These are phyloP conservation scores for Strix uralensis DNA, from an alignment of 2,113 vertebrate species.

Conservation along the genomic window DNA sequence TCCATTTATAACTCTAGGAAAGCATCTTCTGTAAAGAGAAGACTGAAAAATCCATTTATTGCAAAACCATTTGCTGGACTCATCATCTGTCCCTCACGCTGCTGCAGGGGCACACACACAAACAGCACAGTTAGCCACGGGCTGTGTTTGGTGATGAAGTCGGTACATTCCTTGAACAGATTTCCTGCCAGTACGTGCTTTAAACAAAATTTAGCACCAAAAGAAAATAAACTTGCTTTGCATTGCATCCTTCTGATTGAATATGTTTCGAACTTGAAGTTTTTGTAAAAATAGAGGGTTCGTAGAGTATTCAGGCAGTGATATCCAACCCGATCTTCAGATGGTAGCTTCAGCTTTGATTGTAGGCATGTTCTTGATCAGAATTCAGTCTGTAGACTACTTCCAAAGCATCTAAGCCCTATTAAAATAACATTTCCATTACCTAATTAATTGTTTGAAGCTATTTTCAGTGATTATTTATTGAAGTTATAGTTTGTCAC, in stretches of 20 bases:
- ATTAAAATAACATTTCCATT: conserved; percentile 51
- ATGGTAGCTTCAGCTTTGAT: neutral
- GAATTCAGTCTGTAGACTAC: neutral
- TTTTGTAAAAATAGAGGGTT: neutral
- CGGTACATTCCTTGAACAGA: neutral
- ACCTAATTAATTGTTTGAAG: conserved; percentile 48
- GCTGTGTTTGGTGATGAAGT: neutral
- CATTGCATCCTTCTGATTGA: neutral
- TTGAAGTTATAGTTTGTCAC: conserved; percentile 55
- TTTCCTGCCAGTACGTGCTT: neutral
- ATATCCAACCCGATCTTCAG: neutral
- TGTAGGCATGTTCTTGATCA: neutral
- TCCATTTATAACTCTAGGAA: conserved; percentile 14
- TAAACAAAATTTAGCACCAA: neutral
- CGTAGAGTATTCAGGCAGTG: neutral
- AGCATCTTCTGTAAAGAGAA: neutral
- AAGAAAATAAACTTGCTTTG: neutral
- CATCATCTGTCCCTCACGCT: neutral
- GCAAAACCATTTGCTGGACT: conserved; percentile 25
- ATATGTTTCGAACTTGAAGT: neutral
- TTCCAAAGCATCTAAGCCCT: conserved; percentile 7
- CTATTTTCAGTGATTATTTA: conserved; percentile 36
- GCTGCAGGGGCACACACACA: neutral
- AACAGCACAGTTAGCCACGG: fast-evolving
- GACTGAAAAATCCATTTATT: conserved; percentile 63